Evolutionary conservation across 1,140 invertebrate species (phyloP).

Genomic region (Subanguina moxae): DNA sequence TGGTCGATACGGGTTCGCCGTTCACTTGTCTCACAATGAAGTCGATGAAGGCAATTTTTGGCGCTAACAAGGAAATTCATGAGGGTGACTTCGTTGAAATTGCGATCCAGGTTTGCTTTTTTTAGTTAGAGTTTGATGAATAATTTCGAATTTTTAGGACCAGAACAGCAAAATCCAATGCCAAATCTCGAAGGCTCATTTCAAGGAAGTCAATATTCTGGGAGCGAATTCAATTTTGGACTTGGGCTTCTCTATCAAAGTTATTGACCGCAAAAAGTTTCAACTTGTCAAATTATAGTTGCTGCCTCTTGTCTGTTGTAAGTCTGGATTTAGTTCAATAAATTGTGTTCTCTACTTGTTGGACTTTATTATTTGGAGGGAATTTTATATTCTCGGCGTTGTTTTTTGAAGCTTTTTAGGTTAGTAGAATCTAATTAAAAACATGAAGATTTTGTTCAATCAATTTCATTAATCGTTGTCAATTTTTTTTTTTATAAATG

Average conservation of each 20-base stretch:
- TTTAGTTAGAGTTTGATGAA: constrained; percentile 31
- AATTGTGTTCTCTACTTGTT: too few species aligned
- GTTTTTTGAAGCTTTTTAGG: too few species aligned
- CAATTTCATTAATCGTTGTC: too few species aligned
- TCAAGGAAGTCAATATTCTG: constrained; percentile 27
- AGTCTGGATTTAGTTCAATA: too few species aligned
- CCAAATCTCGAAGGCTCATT: constrained; percentile 25
- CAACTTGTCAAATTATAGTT: constrained; percentile 28
- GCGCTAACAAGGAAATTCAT: constrained; percentile 29
- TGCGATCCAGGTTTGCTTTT: constrained; percentile 34
- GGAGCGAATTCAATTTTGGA: constrained; percentile 15
- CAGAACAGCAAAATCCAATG: constrained; percentile 20
- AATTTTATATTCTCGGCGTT: too few species aligned
- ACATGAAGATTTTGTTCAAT: too few species aligned
- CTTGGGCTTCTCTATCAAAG: constrained; percentile 26
- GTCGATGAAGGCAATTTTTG: constrained; percentile 26
- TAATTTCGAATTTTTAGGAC: constrained; percentile 31
- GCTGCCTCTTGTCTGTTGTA: too few species aligned
- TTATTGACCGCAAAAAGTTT: constrained; percentile 21
- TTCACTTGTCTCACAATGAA: constrained; percentile 13
- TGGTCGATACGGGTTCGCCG: too few species aligned
- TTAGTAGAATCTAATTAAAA: too few species aligned
- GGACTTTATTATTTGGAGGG: too few species aligned
- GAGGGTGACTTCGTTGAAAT: constrained; percentile 9
- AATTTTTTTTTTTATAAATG: too few species aligned